Conservation (phyloP, 2,888 invertebrate genomes). For the Acanthosepion lycidas region DNA sequence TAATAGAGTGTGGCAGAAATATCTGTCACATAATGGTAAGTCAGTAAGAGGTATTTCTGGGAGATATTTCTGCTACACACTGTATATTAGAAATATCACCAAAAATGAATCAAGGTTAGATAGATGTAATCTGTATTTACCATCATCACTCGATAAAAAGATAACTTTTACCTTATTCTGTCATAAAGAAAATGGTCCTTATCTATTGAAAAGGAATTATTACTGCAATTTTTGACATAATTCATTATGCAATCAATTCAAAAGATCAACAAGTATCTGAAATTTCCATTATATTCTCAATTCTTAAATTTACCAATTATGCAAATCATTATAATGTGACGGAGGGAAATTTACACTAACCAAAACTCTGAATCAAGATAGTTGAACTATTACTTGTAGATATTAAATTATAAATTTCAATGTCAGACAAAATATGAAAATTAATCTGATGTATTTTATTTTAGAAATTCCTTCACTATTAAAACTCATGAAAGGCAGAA, state of each 20-base stretch:
- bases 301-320: not conserved
- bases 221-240: not conserved
- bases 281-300: too few relatives aligned
- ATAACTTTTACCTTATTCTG: not conserved
- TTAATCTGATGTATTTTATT: not conserved
- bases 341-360: not conserved
- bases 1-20: too few relatives aligned
- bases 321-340: not conserved
- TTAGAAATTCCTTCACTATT: not conserved
- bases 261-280: not conserved
- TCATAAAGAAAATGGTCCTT: not conserved
- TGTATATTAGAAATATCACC: not conserved
- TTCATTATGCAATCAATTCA: too few relatives aligned
- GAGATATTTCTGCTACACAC: not conserved
- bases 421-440: not conserved
- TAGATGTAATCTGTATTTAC: not conserved
- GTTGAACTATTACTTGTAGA: not conserved
- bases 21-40: too few relatives aligned
- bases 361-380: not conserved
- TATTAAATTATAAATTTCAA: not conserved
- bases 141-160: not conserved
- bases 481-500: not conserved
- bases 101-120: not conserved
- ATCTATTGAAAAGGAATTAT: not conserved
- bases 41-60: too few relatives aligned